phyloP scores from a whole-genome alignment of 2,888 invertebrate species.

The Eumacrocentrus americanus region DNA sequence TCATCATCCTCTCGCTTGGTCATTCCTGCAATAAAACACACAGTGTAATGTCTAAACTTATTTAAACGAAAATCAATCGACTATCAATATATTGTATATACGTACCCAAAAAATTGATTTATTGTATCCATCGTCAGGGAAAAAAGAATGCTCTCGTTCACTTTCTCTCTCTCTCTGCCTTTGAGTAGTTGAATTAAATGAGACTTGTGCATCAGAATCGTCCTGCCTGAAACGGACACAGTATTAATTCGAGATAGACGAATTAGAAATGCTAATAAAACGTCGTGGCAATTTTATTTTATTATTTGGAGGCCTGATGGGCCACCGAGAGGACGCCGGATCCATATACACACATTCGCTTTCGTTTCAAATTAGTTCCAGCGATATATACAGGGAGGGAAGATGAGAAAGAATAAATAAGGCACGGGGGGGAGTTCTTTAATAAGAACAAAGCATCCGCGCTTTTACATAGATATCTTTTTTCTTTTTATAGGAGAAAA shows the following conservation, averaged over 20 bases:
- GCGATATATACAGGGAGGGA: constrained; percentile 19
- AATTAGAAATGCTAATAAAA: constrained; percentile 50
- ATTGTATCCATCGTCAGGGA: too few relatives aligned
- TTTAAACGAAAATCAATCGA: not conserved
- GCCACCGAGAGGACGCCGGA: constrained; percentile 35
- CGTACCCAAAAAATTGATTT: too few relatives aligned
- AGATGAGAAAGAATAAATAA: constrained; percentile 31
- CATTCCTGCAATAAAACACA: not conserved
- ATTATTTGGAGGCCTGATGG: constrained; percentile 16
- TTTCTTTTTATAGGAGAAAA: not conserved
- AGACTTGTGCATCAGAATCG: too few relatives aligned
- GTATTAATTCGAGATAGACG: constrained; percentile 49
- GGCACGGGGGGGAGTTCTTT: constrained; percentile 40
- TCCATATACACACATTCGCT: constrained; percentile 28
- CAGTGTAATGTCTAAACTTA: not conserved
- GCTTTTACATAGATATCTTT: constrained; percentile 34
- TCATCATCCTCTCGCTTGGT: constrained; percentile 12
- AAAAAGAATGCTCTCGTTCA: too few relatives aligned
- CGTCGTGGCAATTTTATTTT: constrained; percentile 11
- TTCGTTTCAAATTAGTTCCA: constrained; percentile 49
- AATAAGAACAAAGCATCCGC: constrained; percentile 50
- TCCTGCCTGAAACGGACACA: constrained; percentile 11
- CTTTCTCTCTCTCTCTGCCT: too few relatives aligned
- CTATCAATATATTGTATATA: not conserved
- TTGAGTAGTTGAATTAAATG: too few relatives aligned